A percentile compares a stretch with the other conserved stretches of the same genome.
Evolutionary conservation across 2,888 invertebrate genomes (phyloP).

Genomic region (Kryphioiulus occultus): DNA sequence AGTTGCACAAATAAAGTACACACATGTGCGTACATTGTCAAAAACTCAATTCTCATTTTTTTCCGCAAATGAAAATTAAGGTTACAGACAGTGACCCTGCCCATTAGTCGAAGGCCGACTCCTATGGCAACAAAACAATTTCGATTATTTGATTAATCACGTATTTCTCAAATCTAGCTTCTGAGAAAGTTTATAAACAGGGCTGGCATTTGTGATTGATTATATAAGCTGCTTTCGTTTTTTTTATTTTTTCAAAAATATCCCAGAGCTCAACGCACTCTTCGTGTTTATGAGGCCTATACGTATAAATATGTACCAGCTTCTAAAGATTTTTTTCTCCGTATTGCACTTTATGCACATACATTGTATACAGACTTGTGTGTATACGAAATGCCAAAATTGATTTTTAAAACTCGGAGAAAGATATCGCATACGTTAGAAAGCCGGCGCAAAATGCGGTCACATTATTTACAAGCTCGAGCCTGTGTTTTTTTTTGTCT

Average conservation of each 20-base stretch:
- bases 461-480: constrained; percentile 28
- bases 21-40: too few species aligned
- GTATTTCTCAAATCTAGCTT: neutral
- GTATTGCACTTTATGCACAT: neutral
- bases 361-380: neutral
- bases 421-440: constrained; percentile 35
- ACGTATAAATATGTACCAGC: neutral
- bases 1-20: too few species aligned
- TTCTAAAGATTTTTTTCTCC: neutral
- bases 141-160: constrained; percentile 12
- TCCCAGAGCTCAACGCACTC: neutral
- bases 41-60: too few species aligned
- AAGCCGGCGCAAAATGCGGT: constrained; percentile 22
- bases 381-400: constrained; percentile 22
- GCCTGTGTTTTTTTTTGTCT: constrained; percentile 1
- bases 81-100: too few species aligned
- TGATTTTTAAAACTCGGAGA: constrained; percentile 3
- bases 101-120: neutral
- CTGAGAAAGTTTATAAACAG: neutral
- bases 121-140: neutral
- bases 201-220: constrained; percentile 14
- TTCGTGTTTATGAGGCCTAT: constrained; percentile 4
- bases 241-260: neutral
- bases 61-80: too few species aligned
- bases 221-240: neutral